Percentiles rank a stretch among this genome's conserved stretches.
Evolutionary conservation across 2,888 invertebrate species (phyloP).

Genomic region (Horisme vitalbata): DNA sequence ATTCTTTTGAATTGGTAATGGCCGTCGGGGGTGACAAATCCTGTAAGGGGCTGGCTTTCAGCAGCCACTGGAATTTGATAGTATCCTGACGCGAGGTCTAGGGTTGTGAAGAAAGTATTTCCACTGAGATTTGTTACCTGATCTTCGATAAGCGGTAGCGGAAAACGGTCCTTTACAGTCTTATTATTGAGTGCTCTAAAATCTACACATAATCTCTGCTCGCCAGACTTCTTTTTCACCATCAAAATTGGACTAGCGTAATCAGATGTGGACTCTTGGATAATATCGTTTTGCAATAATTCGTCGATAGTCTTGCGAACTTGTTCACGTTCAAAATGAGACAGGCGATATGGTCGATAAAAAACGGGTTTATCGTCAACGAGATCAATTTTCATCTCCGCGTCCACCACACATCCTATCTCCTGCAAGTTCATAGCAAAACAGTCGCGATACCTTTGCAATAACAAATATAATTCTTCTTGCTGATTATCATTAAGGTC

Average conservation of each 20-base stretch:
- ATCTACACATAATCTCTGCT: conserved; percentile 28
- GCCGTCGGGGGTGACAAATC: not conserved
- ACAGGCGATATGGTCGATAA: conserved; percentile 26
- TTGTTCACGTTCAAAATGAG: conserved; percentile 9
- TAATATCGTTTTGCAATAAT: conserved; percentile 21
- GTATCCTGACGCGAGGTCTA: conserved; percentile 34
- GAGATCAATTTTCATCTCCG: not conserved
- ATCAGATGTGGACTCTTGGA: conserved; percentile 23
- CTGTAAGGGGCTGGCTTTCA: not conserved
- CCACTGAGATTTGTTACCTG: conserved; percentile 37
- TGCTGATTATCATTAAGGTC: not conserved
- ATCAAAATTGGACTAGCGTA: conserved; percentile 28
- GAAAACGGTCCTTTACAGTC: conserved; percentile 12
- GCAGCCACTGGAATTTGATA: not conserved
- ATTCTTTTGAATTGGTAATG: conserved; percentile 2
- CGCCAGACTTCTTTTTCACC: conserved; percentile 21
- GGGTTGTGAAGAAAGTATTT: not conserved
- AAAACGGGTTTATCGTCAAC: conserved; percentile 14
- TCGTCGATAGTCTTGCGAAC: conserved; percentile 19
- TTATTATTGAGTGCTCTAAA: conserved; percentile 34
- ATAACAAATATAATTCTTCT: not conserved
- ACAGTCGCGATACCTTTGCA: not conserved
- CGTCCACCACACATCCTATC: not conserved
- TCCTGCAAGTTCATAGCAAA: not conserved
- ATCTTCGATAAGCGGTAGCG: conserved; percentile 5